Base-by-base conservation (phyloP, 1,140 invertebrate species). In the Rhyacophila brunnea region DNA sequence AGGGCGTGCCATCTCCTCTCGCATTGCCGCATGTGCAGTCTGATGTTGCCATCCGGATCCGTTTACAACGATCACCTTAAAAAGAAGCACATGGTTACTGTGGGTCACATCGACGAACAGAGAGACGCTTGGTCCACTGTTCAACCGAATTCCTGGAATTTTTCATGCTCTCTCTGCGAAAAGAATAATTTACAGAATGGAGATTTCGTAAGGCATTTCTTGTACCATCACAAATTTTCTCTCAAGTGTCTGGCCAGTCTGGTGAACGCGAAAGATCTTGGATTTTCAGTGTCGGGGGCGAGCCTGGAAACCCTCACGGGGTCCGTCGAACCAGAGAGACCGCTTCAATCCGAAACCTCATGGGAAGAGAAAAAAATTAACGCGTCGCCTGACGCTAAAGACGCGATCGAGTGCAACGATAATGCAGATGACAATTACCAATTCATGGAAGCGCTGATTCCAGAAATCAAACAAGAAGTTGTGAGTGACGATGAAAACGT, bases 21-120 rank as follows among this genome's bases (percentile, higher is more conserved):
- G 0, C 75, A 79, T 45, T 79, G 76, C 32, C 68, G 74, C n/a
- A 65, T 79, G 6, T 79, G 76, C 36, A 71, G 73, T 46, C 75
- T 77, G 36, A 66, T 74, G 66, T 60, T 76, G 1, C 62, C 74
- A 5, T 70, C 72, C 50, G 69, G 72, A 63, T 70, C 71, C 5
- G 65, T 71, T 17, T 79, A 77, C 43, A 66, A 73, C 7, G 59
- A 60, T 2, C 76, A 79, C 60, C 63, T 79, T 15, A 67, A 68
- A 44, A 70, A 76, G 64, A 79, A 77, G 52, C 76, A 79, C 34
- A 71, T 68, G 68, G 70, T 77, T 6, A 68, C 71, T 13, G 73
- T 72, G 56, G 55, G 67, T 6, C 7, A 62, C 11, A 64, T 62
- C 20, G 74, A 72, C 67, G 65, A 73, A 58, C 66, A 68, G 13